Evolutionary conservation across 2,797 vertebrate species (phyloP).

Genomic region (Callimico goeldii): DNA sequence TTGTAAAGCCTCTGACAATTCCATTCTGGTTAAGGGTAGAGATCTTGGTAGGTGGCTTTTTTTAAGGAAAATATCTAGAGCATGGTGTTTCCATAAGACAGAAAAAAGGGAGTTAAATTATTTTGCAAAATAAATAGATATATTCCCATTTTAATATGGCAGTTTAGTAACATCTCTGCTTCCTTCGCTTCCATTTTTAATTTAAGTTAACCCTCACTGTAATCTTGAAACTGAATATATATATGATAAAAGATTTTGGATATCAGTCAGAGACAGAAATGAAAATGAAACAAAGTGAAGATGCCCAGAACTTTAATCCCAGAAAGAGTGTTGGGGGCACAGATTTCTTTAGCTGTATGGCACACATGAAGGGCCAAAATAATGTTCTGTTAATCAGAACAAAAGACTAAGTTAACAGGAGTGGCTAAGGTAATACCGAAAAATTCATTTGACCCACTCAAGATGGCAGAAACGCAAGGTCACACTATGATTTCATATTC

Average conservation of each 20-base stretch:
- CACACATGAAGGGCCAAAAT: background rate
- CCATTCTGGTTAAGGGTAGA: background rate
- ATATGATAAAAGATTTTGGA: background rate
- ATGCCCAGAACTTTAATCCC: background rate
- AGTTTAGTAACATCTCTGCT: background rate
- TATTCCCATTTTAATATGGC: background rate
- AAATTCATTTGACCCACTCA: background rate
- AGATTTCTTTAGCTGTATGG: background rate
- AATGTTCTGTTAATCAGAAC: background rate
- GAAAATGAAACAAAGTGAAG: background rate
- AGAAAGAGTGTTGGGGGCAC: background rate
- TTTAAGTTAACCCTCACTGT: background rate
- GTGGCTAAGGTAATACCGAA: background rate
- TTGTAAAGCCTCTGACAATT: background rate
- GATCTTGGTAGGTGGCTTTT: background rate
- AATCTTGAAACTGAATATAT: background rate
- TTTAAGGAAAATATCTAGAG: background rate
- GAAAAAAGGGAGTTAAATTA: background rate
- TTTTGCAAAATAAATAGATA: background rate
- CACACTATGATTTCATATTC: background rate
- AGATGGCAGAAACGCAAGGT: background rate
- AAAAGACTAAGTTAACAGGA: background rate
- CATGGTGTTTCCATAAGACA: background rate
- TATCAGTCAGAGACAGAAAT: background rate
- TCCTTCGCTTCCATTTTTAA: background rate